These are phyloP conservation scores for Grapholita molesta DNA, from an alignment of 1,140 invertebrate genomes.

Conservation along the genomic window DNA sequence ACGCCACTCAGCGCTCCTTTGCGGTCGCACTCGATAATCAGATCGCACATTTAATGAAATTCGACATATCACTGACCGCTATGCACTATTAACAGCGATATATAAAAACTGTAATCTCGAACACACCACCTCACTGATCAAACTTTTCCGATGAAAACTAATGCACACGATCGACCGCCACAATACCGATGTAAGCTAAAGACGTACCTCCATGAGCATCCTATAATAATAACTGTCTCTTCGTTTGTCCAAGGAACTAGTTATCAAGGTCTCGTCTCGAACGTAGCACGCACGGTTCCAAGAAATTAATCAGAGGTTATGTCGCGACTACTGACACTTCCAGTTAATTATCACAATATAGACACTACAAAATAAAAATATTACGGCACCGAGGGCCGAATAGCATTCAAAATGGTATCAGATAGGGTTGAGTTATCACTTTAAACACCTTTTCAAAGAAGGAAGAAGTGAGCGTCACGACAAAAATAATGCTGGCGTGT, in stretches of 20 bases:
- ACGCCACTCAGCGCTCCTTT: slow-evolving; percentile 59
- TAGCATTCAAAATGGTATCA: not conserved
- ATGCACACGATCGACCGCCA: slow-evolving; percentile 53
- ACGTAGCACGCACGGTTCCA: slow-evolving; percentile 65
- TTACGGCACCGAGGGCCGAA: not conserved
- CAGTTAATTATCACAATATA: slow-evolving; percentile 26
- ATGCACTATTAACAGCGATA: slow-evolving; percentile 50
- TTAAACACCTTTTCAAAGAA: slow-evolving; percentile 24
- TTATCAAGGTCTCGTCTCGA: slow-evolving; percentile 78
- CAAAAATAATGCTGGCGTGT: slow-evolving; percentile 37
- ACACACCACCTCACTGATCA: slow-evolving; percentile 57
- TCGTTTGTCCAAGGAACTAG: slow-evolving; percentile 75
- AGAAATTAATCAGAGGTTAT: slow-evolving; percentile 67
- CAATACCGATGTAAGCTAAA: slow-evolving; percentile 62
- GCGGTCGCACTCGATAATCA: slow-evolving; percentile 42
- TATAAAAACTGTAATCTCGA: slow-evolving; percentile 42
- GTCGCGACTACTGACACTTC: slow-evolving; percentile 41
- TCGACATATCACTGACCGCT: slow-evolving; percentile 53
- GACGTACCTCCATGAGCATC: slow-evolving; percentile 73
- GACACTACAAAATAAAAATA: not conserved
- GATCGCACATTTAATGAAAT: slow-evolving; percentile 61
- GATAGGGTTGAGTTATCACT: not conserved
- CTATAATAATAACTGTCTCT: slow-evolving; percentile 77
- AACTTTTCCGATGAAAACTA: slow-evolving; percentile 23
- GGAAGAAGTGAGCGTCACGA: slow-evolving; percentile 38